These are phyloP conservation scores for Aricia artaxerxes DNA, from an alignment of 2,888 invertebrate species.

Conservation along the genomic window DNA sequence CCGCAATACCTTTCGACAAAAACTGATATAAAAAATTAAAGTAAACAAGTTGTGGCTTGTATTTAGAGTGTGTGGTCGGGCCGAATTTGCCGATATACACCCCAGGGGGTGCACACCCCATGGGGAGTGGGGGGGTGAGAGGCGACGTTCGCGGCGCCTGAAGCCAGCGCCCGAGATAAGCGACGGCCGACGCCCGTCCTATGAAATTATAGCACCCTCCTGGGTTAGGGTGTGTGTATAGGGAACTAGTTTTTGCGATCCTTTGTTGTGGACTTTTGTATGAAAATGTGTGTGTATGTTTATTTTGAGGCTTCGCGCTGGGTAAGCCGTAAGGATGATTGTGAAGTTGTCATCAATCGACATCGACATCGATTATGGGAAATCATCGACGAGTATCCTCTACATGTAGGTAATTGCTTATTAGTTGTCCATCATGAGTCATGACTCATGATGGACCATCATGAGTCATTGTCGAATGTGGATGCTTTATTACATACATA, in stretches of 20 bases:
- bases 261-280: background rate
- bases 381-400: too few species aligned
- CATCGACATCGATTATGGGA: too few species aligned
- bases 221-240: constrained; percentile 44
- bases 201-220: constrained; percentile 75
- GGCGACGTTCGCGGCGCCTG: constrained; percentile 73
- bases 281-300: constrained; percentile 11
- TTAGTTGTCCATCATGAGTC: too few species aligned
- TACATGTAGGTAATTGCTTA: too few species aligned
- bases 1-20: background rate
- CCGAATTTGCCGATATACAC: constrained; percentile 30
- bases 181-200: constrained; percentile 76
- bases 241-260: constrained; percentile 1
- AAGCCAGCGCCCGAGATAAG: constrained; percentile 74
- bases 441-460: too few species aligned
- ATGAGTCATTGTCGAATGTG: too few species aligned
- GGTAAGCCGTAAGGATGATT: too few species aligned
- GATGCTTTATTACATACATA: too few species aligned
- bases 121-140: constrained; percentile 41
- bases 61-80: constrained; percentile 31
- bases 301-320: background rate
- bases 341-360: too few species aligned
- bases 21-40: constrained; percentile 26
- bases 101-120: constrained; percentile 17
- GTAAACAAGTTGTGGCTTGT: constrained; percentile 14